A percentile compares a stretch with the other conserved stretches of the same genome.
These are phyloP conservation scores for Crenichthys baileyi DNA, from an alignment of 2,797 vertebrate species.

Conservation along the genomic window DNA sequence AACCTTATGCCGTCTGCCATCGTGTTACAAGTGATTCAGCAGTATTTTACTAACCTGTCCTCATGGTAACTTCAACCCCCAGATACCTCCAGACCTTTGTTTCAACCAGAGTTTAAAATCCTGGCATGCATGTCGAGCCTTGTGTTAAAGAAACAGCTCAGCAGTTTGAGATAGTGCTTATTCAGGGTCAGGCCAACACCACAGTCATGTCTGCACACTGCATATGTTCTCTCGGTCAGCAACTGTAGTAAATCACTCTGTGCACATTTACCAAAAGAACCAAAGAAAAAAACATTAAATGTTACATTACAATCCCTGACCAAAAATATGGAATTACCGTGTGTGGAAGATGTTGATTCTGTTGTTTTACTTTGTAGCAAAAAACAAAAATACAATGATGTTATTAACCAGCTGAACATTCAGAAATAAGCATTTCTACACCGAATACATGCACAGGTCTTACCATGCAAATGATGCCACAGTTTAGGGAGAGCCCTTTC, in stretches of 20 bases:
- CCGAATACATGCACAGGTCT: background rate
- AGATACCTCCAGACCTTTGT: conserved; percentile 25
- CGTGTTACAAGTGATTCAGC: conserved; percentile 7
- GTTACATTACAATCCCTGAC: background rate
- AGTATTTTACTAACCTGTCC: conserved; percentile 17
- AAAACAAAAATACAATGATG: background rate
- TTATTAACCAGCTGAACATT: background rate
- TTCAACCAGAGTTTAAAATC: conserved; percentile 18
- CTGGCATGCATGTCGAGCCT: conserved; percentile 1
- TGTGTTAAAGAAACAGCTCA: conserved; percentile 12
- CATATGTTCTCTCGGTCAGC: background rate
- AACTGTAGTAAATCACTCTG: conserved; percentile 5
- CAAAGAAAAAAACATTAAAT: background rate
- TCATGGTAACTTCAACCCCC: conserved; percentile 21
- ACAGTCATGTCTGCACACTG: background rate
- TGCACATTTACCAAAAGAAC: background rate
- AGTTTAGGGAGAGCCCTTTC: background rate
- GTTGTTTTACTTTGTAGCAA: background rate
- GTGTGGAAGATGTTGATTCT: background rate
- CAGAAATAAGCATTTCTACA: background rate
- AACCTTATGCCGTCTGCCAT: conserved; percentile 11
- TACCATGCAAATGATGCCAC: background rate
- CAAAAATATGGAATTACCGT: background rate
- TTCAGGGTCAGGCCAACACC: background rate
- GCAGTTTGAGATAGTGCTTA: conserved; percentile 7